These are phyloP conservation scores for Cyphomyrus discorhynchus DNA, from an alignment of 2,113 vertebrate species.

Conservation along the genomic window DNA sequence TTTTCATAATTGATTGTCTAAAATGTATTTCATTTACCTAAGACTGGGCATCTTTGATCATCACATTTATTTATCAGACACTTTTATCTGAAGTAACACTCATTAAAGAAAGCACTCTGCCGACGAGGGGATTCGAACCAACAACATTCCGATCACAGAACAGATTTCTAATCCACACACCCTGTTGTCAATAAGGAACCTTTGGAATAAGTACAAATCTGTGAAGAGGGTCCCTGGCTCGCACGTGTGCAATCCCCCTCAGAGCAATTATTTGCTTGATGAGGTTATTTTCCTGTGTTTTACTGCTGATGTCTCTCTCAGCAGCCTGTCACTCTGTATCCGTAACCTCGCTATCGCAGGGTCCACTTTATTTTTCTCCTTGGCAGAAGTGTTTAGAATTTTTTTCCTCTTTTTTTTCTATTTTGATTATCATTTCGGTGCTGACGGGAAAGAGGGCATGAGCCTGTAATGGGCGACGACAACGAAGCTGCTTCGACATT, in stretches of 20 bases:
- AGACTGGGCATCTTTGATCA: not conserved
- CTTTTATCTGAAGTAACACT: not conserved
- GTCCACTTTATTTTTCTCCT: not conserved
- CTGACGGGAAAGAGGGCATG: slow-evolving; percentile 38
- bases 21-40: not conserved
- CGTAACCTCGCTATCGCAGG: not conserved
- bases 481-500: slow-evolving; percentile 42
- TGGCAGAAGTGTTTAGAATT: not conserved
- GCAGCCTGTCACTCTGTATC: not conserved
- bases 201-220: not conserved
- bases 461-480: slow-evolving; percentile 38
- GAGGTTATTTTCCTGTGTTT: not conserved
- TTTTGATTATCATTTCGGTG: slow-evolving; percentile 46
- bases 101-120: not conserved
- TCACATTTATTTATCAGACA: not conserved
- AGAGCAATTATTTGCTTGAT: not conserved
- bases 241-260: not conserved
- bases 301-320: not conserved
- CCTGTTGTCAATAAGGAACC: not conserved
- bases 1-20: not conserved
- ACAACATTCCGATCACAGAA: not conserved
- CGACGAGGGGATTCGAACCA: not conserved
- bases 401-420: not conserved
- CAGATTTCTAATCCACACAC: not conserved
- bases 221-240: not conserved